phyloP scores from a whole-genome alignment of 2,113 vertebrate species.

The Tonatia bakeri region DNA sequence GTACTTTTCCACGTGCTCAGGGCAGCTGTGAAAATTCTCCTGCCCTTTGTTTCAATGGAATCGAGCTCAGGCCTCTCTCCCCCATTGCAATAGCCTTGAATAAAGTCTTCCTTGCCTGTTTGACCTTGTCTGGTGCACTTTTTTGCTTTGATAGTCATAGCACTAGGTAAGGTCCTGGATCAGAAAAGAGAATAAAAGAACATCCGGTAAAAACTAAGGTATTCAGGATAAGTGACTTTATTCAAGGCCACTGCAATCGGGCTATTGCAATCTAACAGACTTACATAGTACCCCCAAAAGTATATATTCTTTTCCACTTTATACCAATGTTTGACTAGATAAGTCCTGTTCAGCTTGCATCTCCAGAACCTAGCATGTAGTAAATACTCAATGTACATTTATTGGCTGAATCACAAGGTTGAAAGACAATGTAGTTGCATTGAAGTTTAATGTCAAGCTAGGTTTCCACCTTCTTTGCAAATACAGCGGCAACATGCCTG shows the following conservation, averaged over 20 bases:
- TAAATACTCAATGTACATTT: background rate
- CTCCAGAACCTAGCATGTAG: background rate
- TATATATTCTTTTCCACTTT: background rate
- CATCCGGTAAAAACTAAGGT: background rate
- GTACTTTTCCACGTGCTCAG: background rate
- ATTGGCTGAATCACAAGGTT: background rate
- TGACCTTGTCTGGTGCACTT: background rate
- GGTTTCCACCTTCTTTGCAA: background rate
- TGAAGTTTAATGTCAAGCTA: background rate
- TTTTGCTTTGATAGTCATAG: background rate
- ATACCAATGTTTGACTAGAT: background rate
- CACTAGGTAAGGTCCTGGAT: background rate
- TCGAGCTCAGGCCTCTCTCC: background rate
- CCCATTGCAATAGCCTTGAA: background rate
- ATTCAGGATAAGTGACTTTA: background rate
- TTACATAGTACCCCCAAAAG: background rate
- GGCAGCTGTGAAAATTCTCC: background rate
- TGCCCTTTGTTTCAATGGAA: background rate
- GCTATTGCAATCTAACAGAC: background rate
- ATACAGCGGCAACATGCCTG: background rate
- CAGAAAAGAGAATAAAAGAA: background rate
- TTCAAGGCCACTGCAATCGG: background rate
- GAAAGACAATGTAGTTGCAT: background rate
- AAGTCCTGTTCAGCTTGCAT: background rate
- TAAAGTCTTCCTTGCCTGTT: background rate